Conservation (phyloP, 2,888 invertebrate genomes). For the Eupithecia centaureata region DNA sequence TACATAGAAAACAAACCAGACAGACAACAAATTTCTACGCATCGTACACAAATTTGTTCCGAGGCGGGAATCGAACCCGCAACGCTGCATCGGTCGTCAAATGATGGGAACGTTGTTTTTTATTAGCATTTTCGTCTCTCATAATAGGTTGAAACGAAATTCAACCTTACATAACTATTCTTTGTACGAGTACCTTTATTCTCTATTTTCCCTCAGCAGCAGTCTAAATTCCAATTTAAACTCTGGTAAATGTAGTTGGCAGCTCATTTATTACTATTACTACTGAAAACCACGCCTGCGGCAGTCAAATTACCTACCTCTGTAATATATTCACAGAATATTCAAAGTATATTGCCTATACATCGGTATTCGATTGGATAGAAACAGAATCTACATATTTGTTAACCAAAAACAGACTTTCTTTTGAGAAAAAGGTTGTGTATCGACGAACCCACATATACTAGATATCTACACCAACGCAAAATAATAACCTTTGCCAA, state of each 20-base stretch:
- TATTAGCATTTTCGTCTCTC: no score
- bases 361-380: conserved; percentile 24
- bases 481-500: no score
- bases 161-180: neutral
- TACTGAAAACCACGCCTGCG: conserved; percentile 16
- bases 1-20: no score
- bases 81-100: no score
- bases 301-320: conserved; percentile 38
- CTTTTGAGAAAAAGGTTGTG: neutral
- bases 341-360: conserved; percentile 30
- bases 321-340: conserved; percentile 45
- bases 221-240: conserved; percentile 5
- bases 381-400: conserved; percentile 17
- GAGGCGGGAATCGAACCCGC: no score
- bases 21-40: no score
- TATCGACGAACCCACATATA: neutral
- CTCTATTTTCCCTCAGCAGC: neutral
- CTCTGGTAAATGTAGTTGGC: conserved; percentile 12
- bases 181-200: no score
- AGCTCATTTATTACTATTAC: conserved; percentile 17
- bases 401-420: conserved; percentile 8
- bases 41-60: no score
- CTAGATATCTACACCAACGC: no score
- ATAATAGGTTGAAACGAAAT: neutral
- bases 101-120: no score